Evolutionary conservation across 2,113 vertebrate species (phyloP).

Genomic region (Corythornis vintsioides): DNA sequence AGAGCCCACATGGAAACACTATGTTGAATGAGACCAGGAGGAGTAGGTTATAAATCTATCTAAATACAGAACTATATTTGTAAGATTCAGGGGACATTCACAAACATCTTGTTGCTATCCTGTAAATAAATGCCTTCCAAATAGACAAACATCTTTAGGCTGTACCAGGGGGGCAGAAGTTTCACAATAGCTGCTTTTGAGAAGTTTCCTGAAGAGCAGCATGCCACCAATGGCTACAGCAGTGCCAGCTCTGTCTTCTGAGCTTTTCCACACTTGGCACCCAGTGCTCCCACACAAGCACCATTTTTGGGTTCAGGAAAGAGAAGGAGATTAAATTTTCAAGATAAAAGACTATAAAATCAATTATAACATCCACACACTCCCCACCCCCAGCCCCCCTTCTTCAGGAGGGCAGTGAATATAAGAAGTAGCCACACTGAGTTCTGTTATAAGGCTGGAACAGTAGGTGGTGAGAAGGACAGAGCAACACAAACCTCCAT

Average conservation of each 20-base stretch:
- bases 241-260: not conserved
- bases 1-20: not conserved
- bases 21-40: not conserved
- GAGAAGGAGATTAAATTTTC: not conserved
- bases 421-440: accelerated
- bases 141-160: not conserved
- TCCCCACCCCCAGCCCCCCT: no score
- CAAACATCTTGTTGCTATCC: not conserved
- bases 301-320: not conserved
- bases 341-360: not conserved
- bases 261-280: not conserved
- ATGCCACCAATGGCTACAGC: accelerated
- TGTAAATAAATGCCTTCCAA: not conserved
- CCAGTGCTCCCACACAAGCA: accelerated
- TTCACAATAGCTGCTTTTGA: not conserved
- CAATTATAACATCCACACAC: not conserved
- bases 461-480: not conserved
- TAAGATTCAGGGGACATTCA: not conserved
- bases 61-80: not conserved
- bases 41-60: not conserved
- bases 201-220: not conserved
- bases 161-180: not conserved
- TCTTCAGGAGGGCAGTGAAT: not conserved
- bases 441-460: not conserved
- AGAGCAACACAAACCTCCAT: not conserved